Conservation (phyloP, 2,888 invertebrate genomes). For the Neria commutata region DNA sequence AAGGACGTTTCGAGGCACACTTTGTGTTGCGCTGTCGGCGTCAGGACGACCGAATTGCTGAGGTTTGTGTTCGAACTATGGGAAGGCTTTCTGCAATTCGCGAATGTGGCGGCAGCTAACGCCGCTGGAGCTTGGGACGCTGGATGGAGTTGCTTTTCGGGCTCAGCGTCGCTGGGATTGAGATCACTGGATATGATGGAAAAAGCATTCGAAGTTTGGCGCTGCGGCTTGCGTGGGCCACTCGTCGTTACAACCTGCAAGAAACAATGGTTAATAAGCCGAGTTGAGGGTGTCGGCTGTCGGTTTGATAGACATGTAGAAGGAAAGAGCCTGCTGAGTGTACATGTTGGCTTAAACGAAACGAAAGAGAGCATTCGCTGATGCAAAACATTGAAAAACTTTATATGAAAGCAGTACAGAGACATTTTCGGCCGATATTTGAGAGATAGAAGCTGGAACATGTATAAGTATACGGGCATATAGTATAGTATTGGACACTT, state of each 20-base stretch:
- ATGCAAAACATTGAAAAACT: not conserved
- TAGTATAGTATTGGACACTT: not conserved
- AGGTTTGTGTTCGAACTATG: constrained; percentile 65
- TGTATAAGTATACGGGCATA: not conserved
- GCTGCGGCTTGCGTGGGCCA: constrained; percentile 80
- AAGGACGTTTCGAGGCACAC: constrained; percentile 78
- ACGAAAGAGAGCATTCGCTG: not conserved
- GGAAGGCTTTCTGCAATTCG: constrained; percentile 45
- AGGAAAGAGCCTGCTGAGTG: too few species aligned
- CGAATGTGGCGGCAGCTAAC: not conserved
- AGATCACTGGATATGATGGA: constrained; percentile 59
- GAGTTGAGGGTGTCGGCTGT: too few species aligned
- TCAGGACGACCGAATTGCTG: constrained; percentile 57
- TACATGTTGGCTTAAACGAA: too few species aligned
- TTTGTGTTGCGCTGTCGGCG: constrained; percentile 65
- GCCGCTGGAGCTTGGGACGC: not conserved
- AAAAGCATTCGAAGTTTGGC: constrained; percentile 63
- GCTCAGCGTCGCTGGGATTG: constrained; percentile 28
- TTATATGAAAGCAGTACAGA: not conserved
- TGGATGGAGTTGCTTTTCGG: constrained; percentile 19
- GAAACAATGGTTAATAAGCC: constrained; percentile 13
- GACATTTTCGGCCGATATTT: not conserved
- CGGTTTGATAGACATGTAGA: too few species aligned
- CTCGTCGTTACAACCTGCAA: constrained; percentile 77
- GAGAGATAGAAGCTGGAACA: not conserved